Evolutionary conservation across 2,888 invertebrate species (phyloP).

Genomic region (Drosophila limbata): DNA sequence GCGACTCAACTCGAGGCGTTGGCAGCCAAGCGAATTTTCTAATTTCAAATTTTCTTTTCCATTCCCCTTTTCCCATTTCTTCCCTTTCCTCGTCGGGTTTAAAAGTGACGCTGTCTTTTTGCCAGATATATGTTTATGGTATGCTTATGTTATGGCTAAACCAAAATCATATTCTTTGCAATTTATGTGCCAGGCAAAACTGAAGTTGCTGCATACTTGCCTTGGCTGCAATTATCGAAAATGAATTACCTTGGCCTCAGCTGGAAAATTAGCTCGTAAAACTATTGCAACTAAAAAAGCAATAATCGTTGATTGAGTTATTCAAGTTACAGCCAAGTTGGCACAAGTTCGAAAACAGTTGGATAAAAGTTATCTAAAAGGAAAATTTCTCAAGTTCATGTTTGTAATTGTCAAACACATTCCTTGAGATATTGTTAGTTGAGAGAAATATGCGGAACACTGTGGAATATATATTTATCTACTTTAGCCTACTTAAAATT

Average conservation of each 20-base stretch:
- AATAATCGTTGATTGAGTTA: slow-evolving; percentile 21
- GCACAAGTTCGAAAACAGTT: slow-evolving; percentile 2
- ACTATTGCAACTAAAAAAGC: slow-evolving; percentile 1
- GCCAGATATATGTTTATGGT: slow-evolving; percentile 66
- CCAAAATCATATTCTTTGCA: slow-evolving; percentile 71
- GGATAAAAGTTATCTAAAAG: not conserved
- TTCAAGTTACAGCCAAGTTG: not conserved
- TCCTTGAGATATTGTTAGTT: not conserved
- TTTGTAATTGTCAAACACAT: not conserved
- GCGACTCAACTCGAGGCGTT: slow-evolving; percentile 58
- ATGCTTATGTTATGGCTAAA: slow-evolving; percentile 43
- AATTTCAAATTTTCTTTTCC: slow-evolving; percentile 64
- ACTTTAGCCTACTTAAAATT: too few species aligned
- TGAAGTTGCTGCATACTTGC: slow-evolving; percentile 21
- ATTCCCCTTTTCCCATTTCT: not conserved
- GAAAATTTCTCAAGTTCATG: not conserved
- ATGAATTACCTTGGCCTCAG: not conserved
- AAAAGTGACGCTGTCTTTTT: slow-evolving; percentile 62
- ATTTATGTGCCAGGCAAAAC: slow-evolving; percentile 60
- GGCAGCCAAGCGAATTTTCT: slow-evolving; percentile 71
- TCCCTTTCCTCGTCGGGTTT: slow-evolving; percentile 2
- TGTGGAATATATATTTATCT: not conserved
- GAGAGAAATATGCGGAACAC: not conserved
- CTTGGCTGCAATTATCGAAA: slow-evolving; percentile 27
- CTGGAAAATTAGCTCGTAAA: slow-evolving; percentile 20